Base-by-base conservation (phyloP, 2,888 invertebrate genomes). In the Clivina fossor region DNA sequence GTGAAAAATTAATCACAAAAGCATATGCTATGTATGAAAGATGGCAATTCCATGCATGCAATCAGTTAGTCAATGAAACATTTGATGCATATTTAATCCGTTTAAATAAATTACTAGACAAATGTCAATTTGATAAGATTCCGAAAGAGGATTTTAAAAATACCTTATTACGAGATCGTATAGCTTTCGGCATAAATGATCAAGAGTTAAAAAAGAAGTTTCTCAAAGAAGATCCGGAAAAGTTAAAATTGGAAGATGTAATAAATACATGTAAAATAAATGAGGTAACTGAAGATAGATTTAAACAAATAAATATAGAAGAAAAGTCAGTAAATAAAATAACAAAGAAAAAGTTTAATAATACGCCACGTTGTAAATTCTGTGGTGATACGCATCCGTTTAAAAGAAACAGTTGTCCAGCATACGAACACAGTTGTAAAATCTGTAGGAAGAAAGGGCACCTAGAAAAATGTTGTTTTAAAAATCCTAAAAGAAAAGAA, bases 141-240 rank as follows among this genome's bases (percentile, higher is more conserved):
- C 18, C 20, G n/a, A 19, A 19, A 18, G 19, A 19, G 22, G 9
- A 41, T 41, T 41, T n/a, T 22, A 41, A 41, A 20, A 7, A 41
- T 41, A 41, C 11, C 5, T 11, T 41, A 11, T n/a, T 41, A 18
- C 8, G 20, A 22, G 41, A 41, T 41, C 18, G 24, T 8, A 41
- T 41, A 41, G 41, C 41, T 7, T 41, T 41, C 22, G 41, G 41
- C n/a, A 41, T 41, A 9, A 15, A 41, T 8, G 41, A 41, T 22
- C 41, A 41, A 20, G 41, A 41, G 19, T 19, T 9, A 13, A 19
- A 41, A 13, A 41, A 41, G 5, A 41, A 41, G 22, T 22, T 41
- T 20, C 19, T 41, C 4, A 19, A 22, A 41, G 41, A 41, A 19
- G 41, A 41, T 20, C 41, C 22, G 22, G 20, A 41, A 22, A 41